Evolutionary conservation across 1,140 invertebrate genomes (phyloP), one percentile per base, ranked within the genome.

Genomic region (Sarcophaga bullata): DNA sequence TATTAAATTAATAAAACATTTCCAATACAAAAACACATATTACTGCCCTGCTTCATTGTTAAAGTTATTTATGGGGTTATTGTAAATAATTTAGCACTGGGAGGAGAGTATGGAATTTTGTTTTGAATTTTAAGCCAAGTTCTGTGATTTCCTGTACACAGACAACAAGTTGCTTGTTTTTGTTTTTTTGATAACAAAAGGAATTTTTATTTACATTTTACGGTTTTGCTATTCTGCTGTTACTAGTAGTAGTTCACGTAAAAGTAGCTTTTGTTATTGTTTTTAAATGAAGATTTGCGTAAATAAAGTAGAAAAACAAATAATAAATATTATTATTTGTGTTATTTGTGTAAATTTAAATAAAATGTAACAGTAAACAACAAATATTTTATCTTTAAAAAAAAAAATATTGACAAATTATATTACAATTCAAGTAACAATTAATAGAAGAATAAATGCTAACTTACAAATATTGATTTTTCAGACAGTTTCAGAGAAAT

Each of bases 251-350:
- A n/a, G 54, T 58, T 58, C n/a, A 58, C 54, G 54, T 37, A 1
- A 37, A 4, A 37, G 25, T n/a, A 58, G 1, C 25, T 37, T 1
- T 37, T 37, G 15, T n/a, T 58, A n/a, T 58, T 58, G 54, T 58
- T 58, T 13, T 58, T 58, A 15, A n/a, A 13, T n/a, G 15, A 13
- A 58, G 54, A 58, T 58, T 58, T 58, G 54, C 54, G 54, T 58
- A 58, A 58, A 58, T n/a, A 58, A 58, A 58, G 54, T 58, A n/a
- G 7, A 37, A 73, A 73, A 73, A 37, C 72, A 73, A 25, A 17
- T 73, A 25, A 17, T 73, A 47, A 73, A 73, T 47, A 73, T 47
- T 73, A 58, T 58, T 13, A 11, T 13, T 13, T 58, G n/a, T 73
- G 13, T 58, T 58, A 58, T 58, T 58, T 58, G 54, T 58, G 11